phyloP scores from a whole-genome alignment of 2,888 invertebrate species.

The Caenorhabditis sp. region DNA sequence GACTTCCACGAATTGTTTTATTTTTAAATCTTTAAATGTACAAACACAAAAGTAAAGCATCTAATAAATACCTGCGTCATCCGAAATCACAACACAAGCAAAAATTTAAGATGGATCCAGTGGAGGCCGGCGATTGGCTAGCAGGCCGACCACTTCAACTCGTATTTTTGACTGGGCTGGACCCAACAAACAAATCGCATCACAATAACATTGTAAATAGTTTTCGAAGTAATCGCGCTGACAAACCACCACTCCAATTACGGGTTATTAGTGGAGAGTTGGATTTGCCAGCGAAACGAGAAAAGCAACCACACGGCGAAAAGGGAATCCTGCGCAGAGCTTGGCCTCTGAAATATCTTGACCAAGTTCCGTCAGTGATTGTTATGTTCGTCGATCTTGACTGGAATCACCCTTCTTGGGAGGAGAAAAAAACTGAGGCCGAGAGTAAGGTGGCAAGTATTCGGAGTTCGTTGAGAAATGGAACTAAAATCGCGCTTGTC shows the following conservation, averaged over 20 bases:
- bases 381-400: slow-evolving; percentile 95
- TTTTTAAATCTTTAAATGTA: background rate
- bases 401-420: slow-evolving; percentile 92
- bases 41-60: background rate
- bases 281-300: slow-evolving; percentile 44
- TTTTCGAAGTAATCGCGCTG: slow-evolving; percentile 29
- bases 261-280: slow-evolving; percentile 47
- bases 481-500: slow-evolving; percentile 48
- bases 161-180: slow-evolving; percentile 82
- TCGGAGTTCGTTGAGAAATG: slow-evolving; percentile 36
- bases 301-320: slow-evolving; percentile 6
- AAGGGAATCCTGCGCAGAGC: slow-evolving; percentile 85
- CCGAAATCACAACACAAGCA: background rate
- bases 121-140: slow-evolving; percentile 63
- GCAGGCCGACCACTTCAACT: slow-evolving; percentile 72
- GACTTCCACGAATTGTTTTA: slow-evolving; percentile 3
- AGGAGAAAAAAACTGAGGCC: slow-evolving; percentile 92
- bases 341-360: slow-evolving; percentile 55
- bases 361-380: slow-evolving; percentile 79
- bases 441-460: slow-evolving; percentile 73
- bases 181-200: slow-evolving; percentile 42
- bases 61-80: background rate
- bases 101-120: slow-evolving; percentile 60
- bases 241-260: slow-evolving; percentile 51
- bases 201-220: slow-evolving; percentile 31